Evolutionary conservation across 2,888 invertebrate species (phyloP).

Genomic region (Zele albiditarsus): DNA sequence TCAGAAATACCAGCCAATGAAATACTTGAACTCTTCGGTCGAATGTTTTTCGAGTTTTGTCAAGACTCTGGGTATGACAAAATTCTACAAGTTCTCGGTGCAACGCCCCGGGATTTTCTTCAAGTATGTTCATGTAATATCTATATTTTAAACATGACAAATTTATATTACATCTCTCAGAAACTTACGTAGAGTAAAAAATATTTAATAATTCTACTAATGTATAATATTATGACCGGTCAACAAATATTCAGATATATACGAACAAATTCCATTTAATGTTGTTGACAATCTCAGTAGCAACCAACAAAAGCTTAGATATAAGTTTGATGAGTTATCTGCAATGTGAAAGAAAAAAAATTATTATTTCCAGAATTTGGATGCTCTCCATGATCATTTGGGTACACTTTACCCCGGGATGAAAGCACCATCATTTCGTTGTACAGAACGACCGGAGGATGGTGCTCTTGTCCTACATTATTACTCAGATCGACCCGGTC

Average conservation of each 20-base stretch:
- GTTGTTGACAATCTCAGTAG: too few species aligned
- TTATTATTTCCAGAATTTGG: slow-evolving; percentile 84
- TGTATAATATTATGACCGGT: too few species aligned
- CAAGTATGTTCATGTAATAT: slow-evolving; percentile 77
- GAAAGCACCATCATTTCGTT: slow-evolving; percentile 96
- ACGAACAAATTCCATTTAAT: too few species aligned
- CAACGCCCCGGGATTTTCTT: slow-evolving; percentile 94
- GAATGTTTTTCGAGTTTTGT: slow-evolving; percentile 96
- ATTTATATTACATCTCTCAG: too few species aligned
- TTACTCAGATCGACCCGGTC: slow-evolving; percentile 94
- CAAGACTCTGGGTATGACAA: slow-evolving; percentile 98
- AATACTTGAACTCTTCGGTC: slow-evolving; percentile 92
- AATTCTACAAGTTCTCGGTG: slow-evolving; percentile 94
- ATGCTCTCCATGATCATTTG: slow-evolving; percentile 95
- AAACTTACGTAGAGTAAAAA: not conserved
- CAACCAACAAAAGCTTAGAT: too few species aligned
- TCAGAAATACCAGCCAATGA: slow-evolving; percentile 92
- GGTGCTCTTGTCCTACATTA: slow-evolving; percentile 94
- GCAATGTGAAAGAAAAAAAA: not conserved
- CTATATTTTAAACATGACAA: too few species aligned
- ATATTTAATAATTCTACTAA: too few species aligned
- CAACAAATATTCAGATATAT: too few species aligned
- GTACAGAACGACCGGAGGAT: slow-evolving; percentile 91
- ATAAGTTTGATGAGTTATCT: too few species aligned
- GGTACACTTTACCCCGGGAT: slow-evolving; percentile 95